phyloP scores from a whole-genome alignment of 2,888 invertebrate genomes.

The Psylliodes chrysocephalus region DNA sequence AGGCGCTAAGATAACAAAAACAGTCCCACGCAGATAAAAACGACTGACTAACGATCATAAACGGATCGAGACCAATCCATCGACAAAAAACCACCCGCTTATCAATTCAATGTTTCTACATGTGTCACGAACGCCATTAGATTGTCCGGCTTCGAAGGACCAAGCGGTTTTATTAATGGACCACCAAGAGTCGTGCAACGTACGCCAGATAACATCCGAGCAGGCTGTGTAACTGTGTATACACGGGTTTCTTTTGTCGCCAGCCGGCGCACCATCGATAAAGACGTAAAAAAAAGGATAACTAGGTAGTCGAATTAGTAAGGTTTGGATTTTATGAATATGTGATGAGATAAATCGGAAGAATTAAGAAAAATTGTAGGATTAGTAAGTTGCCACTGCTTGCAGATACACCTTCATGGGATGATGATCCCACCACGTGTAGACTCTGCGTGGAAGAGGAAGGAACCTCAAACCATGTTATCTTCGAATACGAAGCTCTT shows the following conservation, averaged over 20 bases:
- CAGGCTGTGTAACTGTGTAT: not conserved
- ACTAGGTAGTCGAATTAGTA: too few relatives aligned
- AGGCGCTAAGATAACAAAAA: not conserved
- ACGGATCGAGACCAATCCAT: not conserved
- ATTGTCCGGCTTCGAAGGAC: not conserved
- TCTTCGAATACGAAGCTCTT: too few relatives aligned
- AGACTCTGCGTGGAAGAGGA: too few relatives aligned
- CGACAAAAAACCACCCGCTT: not conserved
- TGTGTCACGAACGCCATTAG: not conserved
- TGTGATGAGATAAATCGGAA: too few relatives aligned
- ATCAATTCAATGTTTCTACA: not conserved
- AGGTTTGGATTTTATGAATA: too few relatives aligned
- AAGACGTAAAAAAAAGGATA: too few relatives aligned
- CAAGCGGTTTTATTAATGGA: not conserved
- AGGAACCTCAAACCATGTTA: too few relatives aligned
- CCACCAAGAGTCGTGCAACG: not conserved
- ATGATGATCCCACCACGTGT: too few relatives aligned
- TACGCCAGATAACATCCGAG: not conserved
- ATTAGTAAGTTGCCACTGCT: too few relatives aligned
- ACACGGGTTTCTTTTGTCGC: not conserved
- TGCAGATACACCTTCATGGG: too few relatives aligned
- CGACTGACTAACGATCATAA: not conserved
- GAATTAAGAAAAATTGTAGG: too few relatives aligned
- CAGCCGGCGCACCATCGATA: too few relatives aligned
- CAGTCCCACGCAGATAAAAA: not conserved